Evolutionary conservation across 2,888 invertebrate genomes (phyloP).

Genomic region (Arge pagana): DNA sequence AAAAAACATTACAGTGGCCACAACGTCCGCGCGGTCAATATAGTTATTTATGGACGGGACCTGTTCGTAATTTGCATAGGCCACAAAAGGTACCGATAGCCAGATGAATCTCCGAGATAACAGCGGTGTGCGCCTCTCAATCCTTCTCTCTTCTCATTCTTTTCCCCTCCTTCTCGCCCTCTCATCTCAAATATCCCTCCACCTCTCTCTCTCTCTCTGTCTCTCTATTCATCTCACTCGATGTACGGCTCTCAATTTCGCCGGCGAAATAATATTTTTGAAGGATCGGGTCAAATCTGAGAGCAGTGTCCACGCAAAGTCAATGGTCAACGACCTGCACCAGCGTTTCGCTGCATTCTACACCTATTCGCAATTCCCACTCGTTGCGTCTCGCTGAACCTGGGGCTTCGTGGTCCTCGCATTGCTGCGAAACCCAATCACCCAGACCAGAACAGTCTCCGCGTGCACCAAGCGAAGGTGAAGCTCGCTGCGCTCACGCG

Average conservation of each 20-base stretch:
- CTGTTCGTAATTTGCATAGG: constrained; percentile 50
- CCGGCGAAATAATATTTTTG: constrained; percentile 28
- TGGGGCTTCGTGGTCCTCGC: too few relatives aligned
- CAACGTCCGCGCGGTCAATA: constrained; percentile 40
- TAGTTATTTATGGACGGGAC: constrained; percentile 47
- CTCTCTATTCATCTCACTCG: background rate
- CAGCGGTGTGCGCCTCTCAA: constrained; percentile 32
- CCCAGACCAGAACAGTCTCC: too few relatives aligned
- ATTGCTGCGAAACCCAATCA: too few relatives aligned
- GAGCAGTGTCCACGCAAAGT: background rate
- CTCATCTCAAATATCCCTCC: constrained; percentile 5
- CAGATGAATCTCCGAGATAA: constrained; percentile 49
- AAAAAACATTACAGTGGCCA: constrained; percentile 27
- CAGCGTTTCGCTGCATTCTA: too few relatives aligned
- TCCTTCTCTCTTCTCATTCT: constrained; percentile 15
- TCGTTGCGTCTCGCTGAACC: too few relatives aligned
- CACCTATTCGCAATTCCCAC: too few relatives aligned
- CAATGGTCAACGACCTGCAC: too few relatives aligned
- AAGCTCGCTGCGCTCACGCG: too few relatives aligned
- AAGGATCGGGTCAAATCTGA: constrained; percentile 10
- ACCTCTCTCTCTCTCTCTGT: constrained; percentile 19
- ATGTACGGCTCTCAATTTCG: constrained; percentile 19
- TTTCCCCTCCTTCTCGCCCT: constrained; percentile 3
- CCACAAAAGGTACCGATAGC: constrained; percentile 50
- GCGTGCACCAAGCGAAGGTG: too few relatives aligned